Percentiles rank a stretch among this genome's conserved stretches.
phyloP scores from a whole-genome alignment of 2,888 invertebrate genomes.

The Tachina grossa region DNA sequence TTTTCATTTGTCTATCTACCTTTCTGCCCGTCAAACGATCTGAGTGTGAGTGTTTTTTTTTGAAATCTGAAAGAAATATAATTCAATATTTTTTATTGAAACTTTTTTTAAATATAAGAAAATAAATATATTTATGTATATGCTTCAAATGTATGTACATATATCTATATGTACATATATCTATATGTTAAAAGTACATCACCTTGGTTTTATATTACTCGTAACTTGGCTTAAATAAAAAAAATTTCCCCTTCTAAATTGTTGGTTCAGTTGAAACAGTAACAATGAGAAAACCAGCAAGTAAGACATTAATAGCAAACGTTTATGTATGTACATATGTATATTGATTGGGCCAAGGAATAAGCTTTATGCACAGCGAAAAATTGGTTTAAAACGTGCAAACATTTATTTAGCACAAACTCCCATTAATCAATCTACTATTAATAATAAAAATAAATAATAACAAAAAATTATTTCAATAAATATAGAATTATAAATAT shows the following conservation, averaged over 20 bases:
- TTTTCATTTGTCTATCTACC: constrained; percentile 30
- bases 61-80: constrained; percentile 40
- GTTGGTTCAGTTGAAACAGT: constrained; percentile 33
- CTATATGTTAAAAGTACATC: constrained; percentile 56
- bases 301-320: constrained; percentile 47
- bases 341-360: constrained; percentile 60
- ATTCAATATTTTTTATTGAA: constrained; percentile 35
- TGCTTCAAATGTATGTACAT: not conserved
- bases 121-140: constrained; percentile 15
- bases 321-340: constrained; percentile 57
- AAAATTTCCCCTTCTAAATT: constrained; percentile 69
- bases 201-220: constrained; percentile 64
- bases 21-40: constrained; percentile 32
- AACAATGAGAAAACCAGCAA: constrained; percentile 44
- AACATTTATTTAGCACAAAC: constrained; percentile 34
- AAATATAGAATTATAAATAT: constrained; percentile 32
- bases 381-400: constrained; percentile 42
- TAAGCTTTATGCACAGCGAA: constrained; percentile 42
- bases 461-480: not conserved
- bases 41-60: constrained; percentile 51
- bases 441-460: not conserved
- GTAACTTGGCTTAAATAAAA: constrained; percentile 56
- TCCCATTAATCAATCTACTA: not conserved
- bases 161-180: not conserved
- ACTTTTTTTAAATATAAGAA: constrained; percentile 26